Conservation (phyloP, 2,888 invertebrate genomes). For the Drosophila kanekoi region DNA sequence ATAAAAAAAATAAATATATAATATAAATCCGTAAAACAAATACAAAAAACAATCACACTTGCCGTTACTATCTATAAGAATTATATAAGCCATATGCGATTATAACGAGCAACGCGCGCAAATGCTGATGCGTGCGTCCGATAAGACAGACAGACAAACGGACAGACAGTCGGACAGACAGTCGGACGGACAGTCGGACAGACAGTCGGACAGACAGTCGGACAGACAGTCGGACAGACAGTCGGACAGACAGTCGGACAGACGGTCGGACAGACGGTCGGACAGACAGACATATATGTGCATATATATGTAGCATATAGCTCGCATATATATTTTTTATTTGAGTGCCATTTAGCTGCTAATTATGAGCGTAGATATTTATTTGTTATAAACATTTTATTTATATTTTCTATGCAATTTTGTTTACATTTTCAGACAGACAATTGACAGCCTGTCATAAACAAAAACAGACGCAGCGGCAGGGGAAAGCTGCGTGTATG, state of each 20-base stretch:
- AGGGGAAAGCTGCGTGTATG: not conserved
- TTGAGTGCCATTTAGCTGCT: slow-evolving; percentile 39
- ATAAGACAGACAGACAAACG: slow-evolving; percentile 19
- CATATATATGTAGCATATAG: not conserved
- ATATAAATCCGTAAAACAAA: not conserved
- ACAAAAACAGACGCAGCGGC: slow-evolving; percentile 31
- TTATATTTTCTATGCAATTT: slow-evolving; percentile 38
- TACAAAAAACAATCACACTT: slow-evolving; percentile 37
- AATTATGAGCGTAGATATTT: slow-evolving; percentile 33
- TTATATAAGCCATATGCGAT: slow-evolving; percentile 30
- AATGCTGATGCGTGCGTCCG: slow-evolving; percentile 23
- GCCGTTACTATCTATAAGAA: slow-evolving; percentile 36
- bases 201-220: not conserved
- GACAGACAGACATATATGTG: not conserved
- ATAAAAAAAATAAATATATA: not conserved
- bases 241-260: not conserved
- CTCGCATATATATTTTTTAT: slow-evolving; percentile 7
- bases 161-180: not conserved
- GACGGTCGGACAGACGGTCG: not conserved
- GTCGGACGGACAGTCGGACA: not conserved
- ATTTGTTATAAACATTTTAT: slow-evolving; percentile 3
- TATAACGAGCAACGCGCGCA: slow-evolving; percentile 14
- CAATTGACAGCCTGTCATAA: slow-evolving; percentile 73
- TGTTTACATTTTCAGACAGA: slow-evolving; percentile 66
- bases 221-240: not conserved